Conservation (phyloP, 2,888 invertebrate genomes). For the Cataglyphis cursor region DNA sequence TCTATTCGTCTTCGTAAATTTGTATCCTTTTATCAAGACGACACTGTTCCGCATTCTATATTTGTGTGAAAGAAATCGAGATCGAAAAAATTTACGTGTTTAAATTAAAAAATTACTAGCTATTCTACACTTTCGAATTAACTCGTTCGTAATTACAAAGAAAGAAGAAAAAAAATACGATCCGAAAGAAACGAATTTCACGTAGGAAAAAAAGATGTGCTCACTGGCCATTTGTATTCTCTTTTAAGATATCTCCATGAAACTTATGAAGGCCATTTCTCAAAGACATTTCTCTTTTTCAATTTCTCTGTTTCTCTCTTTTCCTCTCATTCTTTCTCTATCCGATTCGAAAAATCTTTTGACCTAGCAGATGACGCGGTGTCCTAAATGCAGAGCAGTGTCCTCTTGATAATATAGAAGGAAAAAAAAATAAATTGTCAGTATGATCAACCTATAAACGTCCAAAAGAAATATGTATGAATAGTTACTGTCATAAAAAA, state of each 20-base stretch:
- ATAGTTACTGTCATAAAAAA: conserved; percentile 29
- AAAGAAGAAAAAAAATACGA: background rate
- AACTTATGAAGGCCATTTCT: conserved; percentile 68
- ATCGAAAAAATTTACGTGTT: background rate
- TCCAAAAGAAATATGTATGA: conserved; percentile 35
- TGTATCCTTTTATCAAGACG: background rate
- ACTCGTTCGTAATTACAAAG: background rate
- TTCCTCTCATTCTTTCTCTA: conserved; percentile 12
- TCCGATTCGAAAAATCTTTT: conserved; percentile 70
- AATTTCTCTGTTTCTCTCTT: background rate
- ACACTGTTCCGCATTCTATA: background rate
- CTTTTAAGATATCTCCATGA: conserved; percentile 67
- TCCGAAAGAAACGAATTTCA: background rate
- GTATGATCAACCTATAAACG: conserved; percentile 58
- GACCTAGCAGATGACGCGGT: conserved; percentile 62
- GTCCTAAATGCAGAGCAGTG: conserved; percentile 72
- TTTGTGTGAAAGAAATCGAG: background rate
- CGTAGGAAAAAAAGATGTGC: conserved; percentile 67
- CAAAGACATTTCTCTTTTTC: conserved; percentile 55
- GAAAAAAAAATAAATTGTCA: conserved; percentile 69
- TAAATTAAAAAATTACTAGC: background rate
- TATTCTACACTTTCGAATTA: background rate
- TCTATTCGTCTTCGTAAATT: background rate
- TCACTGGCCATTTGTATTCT: conserved; percentile 68
- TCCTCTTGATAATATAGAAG: conserved; percentile 69